A percentile compares a stretch with the other conserved stretches of the same genome.
phyloP scores from a whole-genome alignment of 2,888 invertebrate species.

The Rhodophaea formosa region DNA sequence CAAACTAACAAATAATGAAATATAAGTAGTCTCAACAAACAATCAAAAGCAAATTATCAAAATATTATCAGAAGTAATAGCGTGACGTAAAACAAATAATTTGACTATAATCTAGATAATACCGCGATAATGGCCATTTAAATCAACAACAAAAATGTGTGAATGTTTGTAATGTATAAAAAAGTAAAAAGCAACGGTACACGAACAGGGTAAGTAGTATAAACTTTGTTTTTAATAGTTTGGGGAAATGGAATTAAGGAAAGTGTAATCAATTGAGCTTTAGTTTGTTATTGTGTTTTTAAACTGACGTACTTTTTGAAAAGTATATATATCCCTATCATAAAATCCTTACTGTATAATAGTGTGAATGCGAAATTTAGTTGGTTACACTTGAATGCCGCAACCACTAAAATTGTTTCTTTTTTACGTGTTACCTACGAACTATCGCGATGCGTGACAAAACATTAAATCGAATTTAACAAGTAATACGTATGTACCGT shows the following conservation, averaged over 20 bases:
- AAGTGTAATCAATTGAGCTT: background rate
- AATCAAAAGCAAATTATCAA: background rate
- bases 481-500: too few species aligned
- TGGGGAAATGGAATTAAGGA: background rate
- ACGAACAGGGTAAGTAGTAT: conserved; percentile 3
- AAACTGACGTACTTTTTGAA: too few species aligned
- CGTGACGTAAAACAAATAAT: conserved; percentile 2
- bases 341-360: too few species aligned
- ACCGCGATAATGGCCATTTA: background rate
- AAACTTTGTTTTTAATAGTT: conserved; percentile 1
- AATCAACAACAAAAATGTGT: conserved; percentile 4
- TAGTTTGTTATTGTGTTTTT: too few species aligned
- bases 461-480: too few species aligned
- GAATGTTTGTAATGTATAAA: conserved; percentile 2
- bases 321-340: too few species aligned
- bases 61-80: background rate
- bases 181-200: background rate
- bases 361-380: too few species aligned
- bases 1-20: background rate
- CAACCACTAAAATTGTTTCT: too few species aligned
- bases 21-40: background rate
- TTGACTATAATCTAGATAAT: background rate
- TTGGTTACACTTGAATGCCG: too few species aligned
- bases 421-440: too few species aligned
- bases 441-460: too few species aligned